phyloP scores from a whole-genome alignment of 2,113 vertebrate genomes.

The Pygoscelis antarcticus region DNA sequence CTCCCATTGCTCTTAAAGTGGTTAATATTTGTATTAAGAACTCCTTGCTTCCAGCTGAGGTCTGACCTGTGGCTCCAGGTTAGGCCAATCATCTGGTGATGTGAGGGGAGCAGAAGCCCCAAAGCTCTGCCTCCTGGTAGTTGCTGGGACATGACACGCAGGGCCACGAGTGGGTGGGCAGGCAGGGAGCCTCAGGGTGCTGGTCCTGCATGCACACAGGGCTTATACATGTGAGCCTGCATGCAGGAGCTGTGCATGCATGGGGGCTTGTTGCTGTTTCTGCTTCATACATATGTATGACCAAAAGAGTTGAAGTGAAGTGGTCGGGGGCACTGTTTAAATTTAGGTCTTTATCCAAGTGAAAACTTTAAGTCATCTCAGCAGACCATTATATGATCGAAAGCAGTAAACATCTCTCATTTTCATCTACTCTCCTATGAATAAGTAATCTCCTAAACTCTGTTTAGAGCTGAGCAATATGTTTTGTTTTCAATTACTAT shows the following conservation, averaged over 20 bases:
- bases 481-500: background rate
- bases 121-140: background rate
- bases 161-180: background rate
- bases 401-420: background rate
- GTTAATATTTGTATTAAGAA: background rate
- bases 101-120: background rate
- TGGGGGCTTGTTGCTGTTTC: background rate
- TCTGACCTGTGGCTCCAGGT: background rate
- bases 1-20: background rate
- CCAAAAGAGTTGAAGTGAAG: background rate
- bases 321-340: background rate
- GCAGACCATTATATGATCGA: background rate
- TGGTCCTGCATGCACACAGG: accelerated
- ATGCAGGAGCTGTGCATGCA: accelerated
- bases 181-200: background rate
- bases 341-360: background rate
- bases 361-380: background rate
- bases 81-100: accelerated
- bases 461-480: background rate
- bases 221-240: accelerated
- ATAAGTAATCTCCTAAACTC: background rate
- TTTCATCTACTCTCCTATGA: too few relatives aligned
- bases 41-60: background rate
- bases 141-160: accelerated
- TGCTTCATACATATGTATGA: accelerated